phyloP scores from a whole-genome alignment of 1,140 invertebrate species.

The Dendroctonus ponderosae region DNA sequence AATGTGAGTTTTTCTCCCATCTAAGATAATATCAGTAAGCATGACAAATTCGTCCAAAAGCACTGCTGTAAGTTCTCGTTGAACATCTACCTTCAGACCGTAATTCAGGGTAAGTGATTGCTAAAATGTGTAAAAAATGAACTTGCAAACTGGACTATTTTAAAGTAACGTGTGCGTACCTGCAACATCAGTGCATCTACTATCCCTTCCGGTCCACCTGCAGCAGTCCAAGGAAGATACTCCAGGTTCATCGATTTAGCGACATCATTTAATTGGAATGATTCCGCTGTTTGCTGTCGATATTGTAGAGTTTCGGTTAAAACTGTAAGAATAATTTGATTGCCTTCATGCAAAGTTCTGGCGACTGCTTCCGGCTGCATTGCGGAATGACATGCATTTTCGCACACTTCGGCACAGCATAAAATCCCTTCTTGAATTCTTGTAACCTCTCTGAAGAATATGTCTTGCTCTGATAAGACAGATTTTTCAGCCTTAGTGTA shows the following conservation, averaged over 20 bases:
- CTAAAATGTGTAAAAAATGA: conserved; percentile 38
- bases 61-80: conserved; percentile 54
- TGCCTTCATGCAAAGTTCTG: conserved; percentile 57
- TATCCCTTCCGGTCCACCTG: conserved; percentile 55
- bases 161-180: conserved; percentile 42
- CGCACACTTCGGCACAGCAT: conserved; percentile 55
- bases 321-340: conserved; percentile 57
- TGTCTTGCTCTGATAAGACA: conserved; percentile 64
- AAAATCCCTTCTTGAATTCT: conserved; percentile 58
- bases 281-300: conserved; percentile 57
- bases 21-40: conserved; percentile 74
- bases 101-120: conserved; percentile 59
- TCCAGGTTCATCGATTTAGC: conserved; percentile 51
- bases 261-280: conserved; percentile 52
- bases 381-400: conserved; percentile 57
- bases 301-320: conserved; percentile 61
- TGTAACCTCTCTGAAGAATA: conserved; percentile 71
- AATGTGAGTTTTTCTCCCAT: conserved; percentile 70
- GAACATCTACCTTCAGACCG: conserved; percentile 57
- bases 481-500: conserved; percentile 53
- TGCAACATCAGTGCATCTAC: conserved; percentile 56
- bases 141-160: background rate
- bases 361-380: conserved; percentile 56
- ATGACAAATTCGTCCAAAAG: conserved; percentile 71
- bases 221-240: conserved; percentile 67